Percentiles rank a stretch among this genome's conserved stretches.
Conservation (phyloP, 2,113 vertebrate species). For the Sitta europaea region DNA sequence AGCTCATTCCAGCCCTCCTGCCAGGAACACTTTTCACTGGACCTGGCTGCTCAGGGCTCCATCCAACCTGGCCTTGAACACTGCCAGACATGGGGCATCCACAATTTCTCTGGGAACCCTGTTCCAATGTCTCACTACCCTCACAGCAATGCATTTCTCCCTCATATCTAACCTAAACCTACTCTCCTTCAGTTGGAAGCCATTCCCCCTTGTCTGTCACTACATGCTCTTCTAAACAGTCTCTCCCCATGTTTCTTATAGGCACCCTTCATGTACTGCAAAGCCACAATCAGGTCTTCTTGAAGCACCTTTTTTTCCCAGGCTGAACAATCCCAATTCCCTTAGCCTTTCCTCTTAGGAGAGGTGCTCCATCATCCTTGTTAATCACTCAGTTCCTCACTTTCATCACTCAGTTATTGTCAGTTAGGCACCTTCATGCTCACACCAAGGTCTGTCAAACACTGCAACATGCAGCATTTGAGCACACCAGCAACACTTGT, state of each 20-base stretch:
- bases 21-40: not conserved
- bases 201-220: not conserved
- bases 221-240: not conserved
- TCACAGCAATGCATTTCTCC: not conserved
- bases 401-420: not conserved
- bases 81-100: not conserved
- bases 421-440: not conserved
- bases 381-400: not conserved
- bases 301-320: not conserved
- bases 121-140: not conserved
- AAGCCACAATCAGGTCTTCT: not conserved
- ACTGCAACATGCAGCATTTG: not conserved
- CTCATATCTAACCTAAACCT: not conserved
- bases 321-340: not conserved
- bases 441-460: not conserved
- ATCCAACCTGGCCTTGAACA: not conserved
- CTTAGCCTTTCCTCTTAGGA: not conserved
- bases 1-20: rapidly evolving
- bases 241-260: not conserved
- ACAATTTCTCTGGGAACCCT: not conserved
- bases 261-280: not conserved
- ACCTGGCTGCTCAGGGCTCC: not conserved
- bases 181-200: not conserved
- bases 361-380: not conserved
- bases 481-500: not conserved